Percentiles rank a stretch among this genome's conserved stretches.
Conservation (phyloP, 2,797 vertebrate species). For the Menidia menidia region DNA sequence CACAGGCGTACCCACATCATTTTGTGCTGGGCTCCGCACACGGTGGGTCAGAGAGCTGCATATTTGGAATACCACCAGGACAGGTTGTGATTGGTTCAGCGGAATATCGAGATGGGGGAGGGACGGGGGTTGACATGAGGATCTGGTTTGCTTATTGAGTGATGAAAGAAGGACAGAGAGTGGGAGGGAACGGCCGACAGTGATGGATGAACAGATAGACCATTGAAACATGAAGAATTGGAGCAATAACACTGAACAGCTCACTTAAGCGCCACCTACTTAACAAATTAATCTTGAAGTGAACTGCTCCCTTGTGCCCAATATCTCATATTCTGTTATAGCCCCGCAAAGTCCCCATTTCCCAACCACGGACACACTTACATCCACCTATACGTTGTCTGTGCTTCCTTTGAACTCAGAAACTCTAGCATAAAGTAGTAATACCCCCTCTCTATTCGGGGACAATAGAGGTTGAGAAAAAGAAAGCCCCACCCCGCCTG, state of each 20-base stretch:
- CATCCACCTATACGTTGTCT: conserved; percentile 17
- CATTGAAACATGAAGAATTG: conserved; percentile 48
- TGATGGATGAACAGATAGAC: conserved; percentile 71
- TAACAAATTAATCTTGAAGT: conserved; percentile 32
- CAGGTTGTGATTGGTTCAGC: conserved; percentile 71
- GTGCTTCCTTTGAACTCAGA: conserved; percentile 53
- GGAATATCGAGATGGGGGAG: conserved; percentile 41
- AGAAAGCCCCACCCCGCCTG: conserved; percentile 52
- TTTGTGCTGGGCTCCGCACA: conserved; percentile 62
- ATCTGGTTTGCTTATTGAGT: conserved; percentile 81
- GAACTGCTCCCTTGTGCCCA: conserved; percentile 36
- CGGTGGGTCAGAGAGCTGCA: conserved; percentile 72
- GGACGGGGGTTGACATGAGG: conserved; percentile 63
- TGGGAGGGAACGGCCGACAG: conserved; percentile 60
- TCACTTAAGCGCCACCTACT: conserved; percentile 18
- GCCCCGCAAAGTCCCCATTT: conserved; percentile 36
- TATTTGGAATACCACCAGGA: conserved; percentile 77
- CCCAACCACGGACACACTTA: conserved; percentile 11
- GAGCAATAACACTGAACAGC: conserved; percentile 41
- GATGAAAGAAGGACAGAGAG: conserved; percentile 74
- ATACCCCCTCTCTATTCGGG: conserved; percentile 55
- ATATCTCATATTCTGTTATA: conserved; percentile 30
- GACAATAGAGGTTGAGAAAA: conserved; percentile 56
- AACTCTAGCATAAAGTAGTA: conserved; percentile 57
- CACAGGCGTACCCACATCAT: conserved; percentile 38